A percentile compares a stretch with the other conserved stretches of the same genome.
Conservation (phyloP, 2,888 invertebrate genomes). For the Erebia aethiops region DNA sequence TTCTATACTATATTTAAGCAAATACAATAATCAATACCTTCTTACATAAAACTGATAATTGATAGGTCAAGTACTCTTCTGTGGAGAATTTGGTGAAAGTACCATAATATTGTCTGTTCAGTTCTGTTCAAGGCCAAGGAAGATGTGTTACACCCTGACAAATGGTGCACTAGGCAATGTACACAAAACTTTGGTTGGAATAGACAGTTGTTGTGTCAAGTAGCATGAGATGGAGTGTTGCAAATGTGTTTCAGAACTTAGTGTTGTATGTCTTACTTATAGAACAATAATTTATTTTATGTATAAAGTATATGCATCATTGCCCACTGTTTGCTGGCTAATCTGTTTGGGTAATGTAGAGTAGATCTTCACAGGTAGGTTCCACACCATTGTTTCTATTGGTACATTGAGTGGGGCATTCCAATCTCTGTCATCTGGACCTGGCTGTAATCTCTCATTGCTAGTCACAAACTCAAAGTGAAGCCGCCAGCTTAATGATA, state of each 20-base stretch:
- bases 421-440: conserved; percentile 85
- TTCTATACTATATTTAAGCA: background rate
- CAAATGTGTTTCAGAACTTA: background rate
- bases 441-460: conserved; percentile 85
- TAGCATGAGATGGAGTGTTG: too few species aligned
- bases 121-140: too few species aligned
- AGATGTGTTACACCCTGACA: too few species aligned
- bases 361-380: conserved; percentile 96
- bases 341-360: conserved; percentile 94
- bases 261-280: background rate
- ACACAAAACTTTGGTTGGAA: too few species aligned
- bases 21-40: background rate
- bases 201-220: too few species aligned
- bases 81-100: too few species aligned
- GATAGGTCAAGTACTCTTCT: too few species aligned
- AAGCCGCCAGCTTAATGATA: conserved; percentile 95
- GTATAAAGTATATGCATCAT: conserved; percentile 73
- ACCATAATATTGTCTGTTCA: too few species aligned
- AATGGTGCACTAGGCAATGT: too few species aligned
- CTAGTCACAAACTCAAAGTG: conserved; percentile 99
- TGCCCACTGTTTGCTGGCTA: conserved; percentile 84
- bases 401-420: conserved; percentile 92
- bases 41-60: too few species aligned
- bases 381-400: conserved; percentile 99
- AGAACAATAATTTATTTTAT: conserved; percentile 47